Evolutionary conservation across 2,797 vertebrate genomes (phyloP).

Genomic region (Hippopotamyrus pictus): DNA sequence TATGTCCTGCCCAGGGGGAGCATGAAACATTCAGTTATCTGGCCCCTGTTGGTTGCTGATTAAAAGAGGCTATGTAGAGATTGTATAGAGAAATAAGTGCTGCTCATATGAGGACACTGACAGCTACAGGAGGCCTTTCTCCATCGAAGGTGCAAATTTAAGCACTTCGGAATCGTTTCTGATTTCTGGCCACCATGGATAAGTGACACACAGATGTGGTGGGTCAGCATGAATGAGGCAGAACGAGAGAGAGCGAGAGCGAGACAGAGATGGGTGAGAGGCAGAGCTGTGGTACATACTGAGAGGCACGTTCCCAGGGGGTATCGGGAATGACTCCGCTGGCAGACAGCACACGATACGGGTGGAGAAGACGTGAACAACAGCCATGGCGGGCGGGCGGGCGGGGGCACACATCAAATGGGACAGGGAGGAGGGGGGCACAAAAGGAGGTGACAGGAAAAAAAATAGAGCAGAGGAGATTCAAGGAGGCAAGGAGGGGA

Average conservation of each 20-base stretch:
- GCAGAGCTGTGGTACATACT: constrained; percentile 59
- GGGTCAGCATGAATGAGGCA: neutral
- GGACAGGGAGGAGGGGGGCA: neutral
- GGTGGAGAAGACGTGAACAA: constrained; percentile 53
- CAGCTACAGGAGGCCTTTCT: neutral
- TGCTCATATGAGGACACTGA: neutral
- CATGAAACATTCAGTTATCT: neutral
- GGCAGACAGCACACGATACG: constrained; percentile 47
- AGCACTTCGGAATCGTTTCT: neutral
- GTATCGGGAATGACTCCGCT: constrained; percentile 68
- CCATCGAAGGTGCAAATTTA: neutral
- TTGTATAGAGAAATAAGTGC: neutral
- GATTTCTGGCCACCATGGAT: neutral
- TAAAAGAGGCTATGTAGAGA: neutral
- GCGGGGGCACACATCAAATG: neutral
- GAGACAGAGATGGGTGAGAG: neutral
- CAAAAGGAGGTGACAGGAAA: neutral
- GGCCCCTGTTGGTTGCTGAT: neutral
- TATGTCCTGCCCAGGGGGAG: neutral
- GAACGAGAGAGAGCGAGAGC: neutral
- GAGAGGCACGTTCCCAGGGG: constrained; percentile 70
- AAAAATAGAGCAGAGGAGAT: neutral
- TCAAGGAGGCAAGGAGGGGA: neutral
- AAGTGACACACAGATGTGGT: neutral
- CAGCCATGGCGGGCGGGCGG: constrained; percentile 36